phyloP scores from a whole-genome alignment of 1,140 invertebrate genomes.

The Drosophila tsacasi region DNA sequence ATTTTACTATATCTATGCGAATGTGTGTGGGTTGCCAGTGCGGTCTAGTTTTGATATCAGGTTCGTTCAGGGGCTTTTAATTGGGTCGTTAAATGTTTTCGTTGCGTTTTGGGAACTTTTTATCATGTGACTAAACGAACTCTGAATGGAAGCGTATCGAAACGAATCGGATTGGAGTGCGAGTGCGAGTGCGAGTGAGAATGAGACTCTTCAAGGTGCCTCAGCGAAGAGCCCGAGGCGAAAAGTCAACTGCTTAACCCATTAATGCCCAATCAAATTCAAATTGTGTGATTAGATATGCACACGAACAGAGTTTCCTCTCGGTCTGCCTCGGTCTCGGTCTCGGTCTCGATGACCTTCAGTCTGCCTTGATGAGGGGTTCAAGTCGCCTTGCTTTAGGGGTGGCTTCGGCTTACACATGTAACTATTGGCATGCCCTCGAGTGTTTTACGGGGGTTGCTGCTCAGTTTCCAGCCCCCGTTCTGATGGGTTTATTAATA shows the following conservation, averaged over 20 bases:
- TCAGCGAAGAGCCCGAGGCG: conserved; percentile 25
- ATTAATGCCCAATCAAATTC: conserved; percentile 77
- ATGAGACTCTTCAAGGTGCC: conserved; percentile 65
- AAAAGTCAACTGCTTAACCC: conserved; percentile 76
- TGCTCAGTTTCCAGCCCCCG: conserved; percentile 52
- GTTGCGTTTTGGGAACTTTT: conserved; percentile 28
- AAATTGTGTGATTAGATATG: conserved; percentile 75
- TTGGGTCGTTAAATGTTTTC: conserved; percentile 80
- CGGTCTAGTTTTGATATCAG: conserved; percentile 71
- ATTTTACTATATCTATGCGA: conserved; percentile 70
- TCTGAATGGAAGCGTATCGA: conserved; percentile 35
- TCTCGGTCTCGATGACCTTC: conserved; percentile 57
- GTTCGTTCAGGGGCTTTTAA: conserved; percentile 73
- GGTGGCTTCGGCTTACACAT: conserved; percentile 66
- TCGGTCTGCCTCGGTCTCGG: neutral
- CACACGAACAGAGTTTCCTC: conserved; percentile 29
- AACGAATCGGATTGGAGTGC: conserved; percentile 17
- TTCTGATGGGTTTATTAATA: conserved; percentile 78
- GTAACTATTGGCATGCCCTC: conserved; percentile 65
- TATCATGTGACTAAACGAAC: conserved; percentile 55
- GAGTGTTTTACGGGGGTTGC: conserved; percentile 61
- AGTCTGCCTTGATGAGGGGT: conserved; percentile 47
- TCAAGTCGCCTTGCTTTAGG: conserved; percentile 44
- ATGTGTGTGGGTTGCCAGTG: conserved; percentile 34
- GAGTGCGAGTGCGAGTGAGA: neutral